Evolutionary conservation across 2,797 vertebrate species (phyloP).

Genomic region (Mus minutoides): DNA sequence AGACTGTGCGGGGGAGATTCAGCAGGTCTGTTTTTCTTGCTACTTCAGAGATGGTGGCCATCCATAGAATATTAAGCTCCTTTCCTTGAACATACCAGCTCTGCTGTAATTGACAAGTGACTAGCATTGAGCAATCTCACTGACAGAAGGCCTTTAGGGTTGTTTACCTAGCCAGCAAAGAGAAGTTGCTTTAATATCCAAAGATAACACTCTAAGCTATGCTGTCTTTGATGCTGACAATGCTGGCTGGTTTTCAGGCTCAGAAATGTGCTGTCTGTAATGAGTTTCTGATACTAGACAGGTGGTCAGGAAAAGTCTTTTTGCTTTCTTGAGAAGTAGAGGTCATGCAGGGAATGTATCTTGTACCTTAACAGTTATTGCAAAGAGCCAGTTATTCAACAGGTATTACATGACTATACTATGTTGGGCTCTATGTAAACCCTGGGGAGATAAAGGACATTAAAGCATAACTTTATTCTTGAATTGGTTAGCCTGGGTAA

Average conservation of each 20-base stretch:
- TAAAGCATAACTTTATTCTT: constrained; percentile 46
- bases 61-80: constrained; percentile 8
- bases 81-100: constrained; percentile 14
- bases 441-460: neutral
- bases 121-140: constrained; percentile 46
- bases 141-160: constrained; percentile 32
- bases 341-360: constrained; percentile 8
- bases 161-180: neutral
- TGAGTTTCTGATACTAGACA: neutral
- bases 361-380: constrained; percentile 25
- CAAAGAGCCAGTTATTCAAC: constrained; percentile 9
- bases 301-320: constrained; percentile 12
- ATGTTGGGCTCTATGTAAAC: neutral
- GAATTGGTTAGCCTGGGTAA: neutral
- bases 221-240: constrained; percentile 53
- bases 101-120: constrained; percentile 57
- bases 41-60: neutral
- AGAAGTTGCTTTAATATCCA: constrained; percentile 25
- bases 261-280: neutral
- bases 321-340: constrained; percentile 50
- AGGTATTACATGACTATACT: constrained; percentile 20
- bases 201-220: constrained; percentile 56
- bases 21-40: neutral
- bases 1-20: constrained; percentile 7
- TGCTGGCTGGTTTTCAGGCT: constrained; percentile 30